Percentiles rank a stretch among this genome's conserved stretches.
Conservation (phyloP, 2,797 vertebrate genomes). For the Loriculus beryllinus region DNA sequence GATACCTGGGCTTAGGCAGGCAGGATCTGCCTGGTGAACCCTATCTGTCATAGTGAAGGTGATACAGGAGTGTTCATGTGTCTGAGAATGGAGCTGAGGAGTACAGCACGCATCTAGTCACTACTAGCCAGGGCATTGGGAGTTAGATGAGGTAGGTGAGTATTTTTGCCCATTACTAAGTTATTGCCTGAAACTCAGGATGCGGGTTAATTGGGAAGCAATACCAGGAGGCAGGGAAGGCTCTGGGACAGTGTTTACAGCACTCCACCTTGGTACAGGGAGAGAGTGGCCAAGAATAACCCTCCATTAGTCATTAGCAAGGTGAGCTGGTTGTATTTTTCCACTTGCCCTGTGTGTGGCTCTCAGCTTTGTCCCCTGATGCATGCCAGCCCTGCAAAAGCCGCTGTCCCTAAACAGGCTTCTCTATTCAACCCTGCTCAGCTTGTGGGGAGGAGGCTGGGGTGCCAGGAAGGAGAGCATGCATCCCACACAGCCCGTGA, state of each 20-base stretch:
- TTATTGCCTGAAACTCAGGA: not conserved
- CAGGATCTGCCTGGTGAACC: not conserved
- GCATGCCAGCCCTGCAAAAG: not conserved
- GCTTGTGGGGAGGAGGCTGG: not conserved
- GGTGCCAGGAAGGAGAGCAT: not conserved
- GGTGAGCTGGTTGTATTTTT: slow-evolving; percentile 51
- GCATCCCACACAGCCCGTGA: not conserved
- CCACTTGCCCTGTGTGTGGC: slow-evolving; percentile 19
- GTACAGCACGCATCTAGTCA: rapidly evolving
- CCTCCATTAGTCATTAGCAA: not conserved
- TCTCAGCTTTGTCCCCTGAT: not conserved
- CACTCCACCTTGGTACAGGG: not conserved
- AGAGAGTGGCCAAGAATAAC: slow-evolving; percentile 16
- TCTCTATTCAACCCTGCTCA: not conserved
- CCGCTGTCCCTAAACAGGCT: not conserved
- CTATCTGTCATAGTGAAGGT: too few species aligned
- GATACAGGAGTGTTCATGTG: not conserved
- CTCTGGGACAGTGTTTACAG: slow-evolving; percentile 15
- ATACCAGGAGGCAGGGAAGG: not conserved
- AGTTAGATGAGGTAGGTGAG: not conserved
- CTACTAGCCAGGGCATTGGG: not conserved
- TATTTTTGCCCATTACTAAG: not conserved
- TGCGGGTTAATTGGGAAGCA: not conserved
- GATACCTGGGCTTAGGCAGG: not conserved
- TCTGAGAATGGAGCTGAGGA: not conserved